Evolutionary conservation across 2,888 invertebrate species (phyloP), one percentile per base, ranked within the genome.

Genomic region (Tridacna gigas): DNA sequence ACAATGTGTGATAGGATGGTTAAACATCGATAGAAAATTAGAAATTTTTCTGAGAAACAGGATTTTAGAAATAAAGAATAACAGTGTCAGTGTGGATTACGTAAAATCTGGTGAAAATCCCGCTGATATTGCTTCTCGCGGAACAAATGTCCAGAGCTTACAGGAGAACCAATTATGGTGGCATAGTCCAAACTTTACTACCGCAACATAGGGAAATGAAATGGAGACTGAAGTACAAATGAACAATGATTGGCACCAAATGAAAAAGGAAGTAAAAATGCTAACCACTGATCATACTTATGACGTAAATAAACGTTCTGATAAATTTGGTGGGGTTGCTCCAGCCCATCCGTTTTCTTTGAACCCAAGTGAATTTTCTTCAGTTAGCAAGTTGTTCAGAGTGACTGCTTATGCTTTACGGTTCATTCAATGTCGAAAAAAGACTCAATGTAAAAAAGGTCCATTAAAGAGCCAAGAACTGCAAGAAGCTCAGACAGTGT

Each of bases 401-500:
- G 22, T 45, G 15, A 75, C 75, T 28, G 75, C 75, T 0, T 47
- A 22, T 25, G 26, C 26, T 51, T 15, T 37, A 11, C 69, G 75
- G 18, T 67, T 77, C 66, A 47, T 67, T n/a, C 48, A 73, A 15
- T 25, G 25, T 12, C n/a, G n/a, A 22, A 77, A 56, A 82, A 47
- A 25, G 22, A 11, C 11, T 20, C 11, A 18, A 61, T 47, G 1
- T 45, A 37, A 66, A 26, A 22, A 66, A 0, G 26, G 66, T 12
- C 15, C 15, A 18, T 47, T 73, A 22, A 22, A 61, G 15, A 7
- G 26, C 20, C 22, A n/a, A 22, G 82, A 82, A 47, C 26, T 82
- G 26, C n/a, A 66, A 13, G 60, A 48, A 0, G 77, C 82, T 37
- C 77, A 82, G 48, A 51, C 20, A 18, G 25, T 77, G 74, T 82